These are phyloP conservation scores for Platysternon megacephalum DNA, from an alignment of 2,113 vertebrate genomes.

Conservation along the genomic window DNA sequence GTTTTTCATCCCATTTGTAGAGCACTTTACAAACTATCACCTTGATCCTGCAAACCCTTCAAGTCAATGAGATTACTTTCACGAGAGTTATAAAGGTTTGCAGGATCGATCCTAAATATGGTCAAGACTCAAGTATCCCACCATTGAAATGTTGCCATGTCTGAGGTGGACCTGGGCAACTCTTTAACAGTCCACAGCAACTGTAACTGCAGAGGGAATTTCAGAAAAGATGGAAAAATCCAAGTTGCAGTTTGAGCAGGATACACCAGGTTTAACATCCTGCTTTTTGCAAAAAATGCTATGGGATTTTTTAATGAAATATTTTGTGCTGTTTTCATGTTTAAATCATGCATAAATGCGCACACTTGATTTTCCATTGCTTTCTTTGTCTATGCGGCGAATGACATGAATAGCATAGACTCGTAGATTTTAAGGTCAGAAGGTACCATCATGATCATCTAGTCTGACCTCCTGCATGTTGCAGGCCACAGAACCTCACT, in stretches of 20 bases:
- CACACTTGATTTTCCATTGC: background rate
- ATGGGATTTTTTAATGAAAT: background rate
- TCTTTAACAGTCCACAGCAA: background rate
- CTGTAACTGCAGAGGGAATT: background rate
- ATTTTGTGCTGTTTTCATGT: background rate
- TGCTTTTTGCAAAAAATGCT: background rate
- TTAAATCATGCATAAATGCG: background rate
- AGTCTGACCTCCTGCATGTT: no score
- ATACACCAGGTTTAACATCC: background rate
- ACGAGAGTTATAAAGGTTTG: background rate
- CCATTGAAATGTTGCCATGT: background rate
- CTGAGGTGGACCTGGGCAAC: background rate
- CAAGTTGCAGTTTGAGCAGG: background rate
- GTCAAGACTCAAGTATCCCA: background rate
- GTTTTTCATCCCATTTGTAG: background rate
- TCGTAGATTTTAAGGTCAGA: no score
- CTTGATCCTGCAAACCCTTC: background rate
- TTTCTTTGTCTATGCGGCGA: accelerated
- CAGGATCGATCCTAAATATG: background rate
- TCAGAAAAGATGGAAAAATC: slow-evolving; percentile 5
- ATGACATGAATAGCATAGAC: background rate
- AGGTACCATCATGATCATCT: no score
- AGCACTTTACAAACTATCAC: background rate
- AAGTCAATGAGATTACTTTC: background rate
- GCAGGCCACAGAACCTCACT: no score